Evolutionary conservation across 1,140 invertebrate species (phyloP).

Genomic region (Danaus plexippus): DNA sequence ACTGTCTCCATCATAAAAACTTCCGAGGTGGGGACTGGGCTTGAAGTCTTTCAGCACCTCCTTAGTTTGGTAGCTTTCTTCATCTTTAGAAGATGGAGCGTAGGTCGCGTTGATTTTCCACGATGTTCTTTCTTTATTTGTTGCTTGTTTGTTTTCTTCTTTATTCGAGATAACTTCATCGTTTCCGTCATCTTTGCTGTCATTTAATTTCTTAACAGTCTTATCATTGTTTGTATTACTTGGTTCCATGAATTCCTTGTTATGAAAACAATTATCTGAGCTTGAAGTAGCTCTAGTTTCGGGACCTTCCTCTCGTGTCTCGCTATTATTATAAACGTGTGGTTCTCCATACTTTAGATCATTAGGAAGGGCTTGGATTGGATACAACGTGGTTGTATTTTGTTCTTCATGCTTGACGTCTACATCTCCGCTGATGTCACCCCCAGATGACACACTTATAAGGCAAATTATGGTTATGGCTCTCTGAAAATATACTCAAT

Average conservation of each 20-base stretch:
- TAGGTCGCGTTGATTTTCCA: constrained; percentile 41
- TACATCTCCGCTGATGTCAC: constrained; percentile 15
- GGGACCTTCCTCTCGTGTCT: constrained; percentile 7
- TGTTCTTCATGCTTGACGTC: constrained; percentile 17
- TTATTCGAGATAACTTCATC: constrained; percentile 7
- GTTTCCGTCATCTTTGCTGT: constrained; percentile 2
- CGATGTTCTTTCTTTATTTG: constrained; percentile 18
- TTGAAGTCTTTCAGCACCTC: constrained; percentile 36
- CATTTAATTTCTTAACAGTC: constrained; percentile 1
- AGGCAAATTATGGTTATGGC: constrained; percentile 4
- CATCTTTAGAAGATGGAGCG: constrained; percentile 20
- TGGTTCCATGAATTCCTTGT: constrained; percentile 8
- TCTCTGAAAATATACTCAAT: constrained; percentile 11
- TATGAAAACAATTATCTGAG: constrained; percentile 1
- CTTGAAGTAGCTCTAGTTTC: too few species aligned
- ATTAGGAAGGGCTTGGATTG: constrained; percentile 13
- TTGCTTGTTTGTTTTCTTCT: constrained; percentile 1
- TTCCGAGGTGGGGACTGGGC: constrained; percentile 49
- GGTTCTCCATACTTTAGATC: constrained; percentile 12
- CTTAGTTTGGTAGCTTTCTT: constrained; percentile 16
- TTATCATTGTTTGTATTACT: constrained; percentile 2
- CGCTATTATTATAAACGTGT: constrained; percentile 11
- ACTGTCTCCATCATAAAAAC: constrained; percentile 41
- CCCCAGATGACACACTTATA: neutral
- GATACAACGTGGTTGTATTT: constrained; percentile 42